Conservation (phyloP, 2,797 vertebrate species). For the Sebastiscus albofasciatus region DNA sequence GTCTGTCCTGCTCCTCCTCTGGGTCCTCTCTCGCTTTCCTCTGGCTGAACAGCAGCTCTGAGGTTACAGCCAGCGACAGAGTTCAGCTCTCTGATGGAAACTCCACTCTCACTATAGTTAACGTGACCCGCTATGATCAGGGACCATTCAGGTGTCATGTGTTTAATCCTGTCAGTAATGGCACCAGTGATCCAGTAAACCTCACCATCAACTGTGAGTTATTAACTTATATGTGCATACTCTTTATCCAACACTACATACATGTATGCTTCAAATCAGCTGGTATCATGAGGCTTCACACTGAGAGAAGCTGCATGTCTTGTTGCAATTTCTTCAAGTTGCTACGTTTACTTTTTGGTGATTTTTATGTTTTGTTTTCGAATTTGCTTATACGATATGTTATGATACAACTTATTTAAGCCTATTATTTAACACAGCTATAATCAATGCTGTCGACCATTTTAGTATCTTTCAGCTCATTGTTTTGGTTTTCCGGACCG, state of each 20-base stretch:
- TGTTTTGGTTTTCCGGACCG: no score
- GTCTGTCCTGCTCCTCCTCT: constrained; percentile 64
- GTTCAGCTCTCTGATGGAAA: constrained; percentile 48
- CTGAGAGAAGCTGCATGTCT: not conserved
- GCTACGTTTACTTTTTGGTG: not conserved
- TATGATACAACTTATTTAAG: no score
- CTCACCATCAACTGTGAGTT: constrained; percentile 68
- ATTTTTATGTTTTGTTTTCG: not conserved
- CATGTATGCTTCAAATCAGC: not conserved
- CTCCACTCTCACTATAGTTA: constrained; percentile 53
- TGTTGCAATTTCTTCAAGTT: not conserved
- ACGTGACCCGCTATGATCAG: constrained; percentile 60
- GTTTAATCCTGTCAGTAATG: constrained; percentile 54
- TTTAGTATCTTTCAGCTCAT: no score
- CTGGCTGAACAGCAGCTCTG: constrained; percentile 71
- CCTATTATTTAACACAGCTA: no score
- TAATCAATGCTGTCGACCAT: no score
- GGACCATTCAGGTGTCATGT: constrained; percentile 65
- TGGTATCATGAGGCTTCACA: not conserved
- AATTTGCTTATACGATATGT: no score
- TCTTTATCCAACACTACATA: not conserved
- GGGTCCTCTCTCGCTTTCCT: constrained; percentile 59
- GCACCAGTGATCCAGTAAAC: constrained; percentile 25
- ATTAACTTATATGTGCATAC: not conserved
- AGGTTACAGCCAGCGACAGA: constrained; percentile 46